A percentile compares a stretch with the other conserved stretches of the same genome.
phyloP scores from a whole-genome alignment of 2,113 vertebrate species.

The Ctenodactylus gundi region DNA sequence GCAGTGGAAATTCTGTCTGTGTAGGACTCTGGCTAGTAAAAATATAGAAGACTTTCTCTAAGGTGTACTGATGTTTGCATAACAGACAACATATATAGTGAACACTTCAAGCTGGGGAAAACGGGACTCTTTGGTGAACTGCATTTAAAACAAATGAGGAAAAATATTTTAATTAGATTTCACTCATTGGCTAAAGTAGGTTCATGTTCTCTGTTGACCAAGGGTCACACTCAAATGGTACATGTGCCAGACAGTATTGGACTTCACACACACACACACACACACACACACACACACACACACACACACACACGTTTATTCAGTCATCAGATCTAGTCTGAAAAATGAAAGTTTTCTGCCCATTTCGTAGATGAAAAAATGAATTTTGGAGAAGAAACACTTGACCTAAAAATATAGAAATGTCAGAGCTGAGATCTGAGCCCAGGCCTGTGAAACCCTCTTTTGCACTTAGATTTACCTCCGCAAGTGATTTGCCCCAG shows the following conservation, averaged over 20 bases:
- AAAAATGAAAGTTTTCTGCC: neutral
- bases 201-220: neutral
- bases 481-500: constrained; percentile 72
- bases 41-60: neutral
- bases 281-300: too few species aligned
- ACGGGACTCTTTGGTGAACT: neutral
- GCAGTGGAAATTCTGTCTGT: neutral
- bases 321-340: neutral
- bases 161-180: neutral
- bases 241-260: neutral
- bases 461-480: constrained; percentile 62
- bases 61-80: neutral
- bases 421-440: neutral
- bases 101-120: neutral
- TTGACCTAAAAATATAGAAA: neutral
- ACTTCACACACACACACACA: neutral
- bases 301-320: too few species aligned
- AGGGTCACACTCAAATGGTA: neutral
- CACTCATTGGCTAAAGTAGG: neutral
- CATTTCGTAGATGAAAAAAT: neutral
- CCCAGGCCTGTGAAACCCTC: neutral
- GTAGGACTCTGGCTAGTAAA: neutral
- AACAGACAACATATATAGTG: neutral
- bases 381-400: neutral
- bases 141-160: neutral